These are phyloP conservation scores for Peromyscus polionotus DNA, from an alignment of 2,113 vertebrate genomes.

Conservation along the genomic window DNA sequence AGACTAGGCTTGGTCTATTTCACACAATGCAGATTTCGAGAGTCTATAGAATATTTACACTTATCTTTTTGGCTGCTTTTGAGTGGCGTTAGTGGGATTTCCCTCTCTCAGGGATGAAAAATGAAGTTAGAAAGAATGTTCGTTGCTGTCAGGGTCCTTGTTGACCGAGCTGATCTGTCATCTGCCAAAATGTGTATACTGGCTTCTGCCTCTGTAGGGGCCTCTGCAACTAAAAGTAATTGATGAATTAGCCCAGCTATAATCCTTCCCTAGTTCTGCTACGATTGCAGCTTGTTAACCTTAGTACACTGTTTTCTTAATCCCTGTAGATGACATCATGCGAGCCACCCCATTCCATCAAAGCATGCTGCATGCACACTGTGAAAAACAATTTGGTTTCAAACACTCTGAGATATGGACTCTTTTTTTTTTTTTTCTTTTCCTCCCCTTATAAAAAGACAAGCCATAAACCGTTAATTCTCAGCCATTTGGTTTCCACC, in stretches of 20 bases:
- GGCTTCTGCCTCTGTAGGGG: conserved; percentile 90
- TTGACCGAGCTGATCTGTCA: conserved; percentile 90
- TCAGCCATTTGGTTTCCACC: conserved; percentile 66
- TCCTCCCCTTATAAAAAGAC: conserved; percentile 51
- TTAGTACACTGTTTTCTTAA: conserved; percentile 88
- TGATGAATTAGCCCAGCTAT: conserved; percentile 89
- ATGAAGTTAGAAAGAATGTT: conserved; percentile 91
- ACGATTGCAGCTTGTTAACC: conserved; percentile 87
- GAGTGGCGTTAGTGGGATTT: conserved; percentile 86
- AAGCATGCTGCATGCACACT: conserved; percentile 62
- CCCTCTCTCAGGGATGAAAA: conserved; percentile 87
- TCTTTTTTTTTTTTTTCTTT: background rate
- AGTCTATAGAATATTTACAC: conserved; percentile 83
- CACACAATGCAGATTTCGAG: conserved; percentile 70
- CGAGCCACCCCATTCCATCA: conserved; percentile 84
- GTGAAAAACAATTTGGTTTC: conserved; percentile 78
- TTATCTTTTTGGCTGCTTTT: conserved; percentile 86
- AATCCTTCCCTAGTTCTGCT: conserved; percentile 85
- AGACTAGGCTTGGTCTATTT: conserved; percentile 62
- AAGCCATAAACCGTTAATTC: conserved; percentile 36
- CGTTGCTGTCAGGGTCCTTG: conserved; percentile 89
- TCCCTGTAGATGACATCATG: conserved; percentile 87
- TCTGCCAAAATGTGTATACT: conserved; percentile 88
- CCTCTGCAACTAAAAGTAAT: conserved; percentile 89
- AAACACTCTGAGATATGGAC: conserved; percentile 54